Evolutionary conservation across 2,113 vertebrate genomes (phyloP).

Genomic region (Pollachius pollachius): DNA sequence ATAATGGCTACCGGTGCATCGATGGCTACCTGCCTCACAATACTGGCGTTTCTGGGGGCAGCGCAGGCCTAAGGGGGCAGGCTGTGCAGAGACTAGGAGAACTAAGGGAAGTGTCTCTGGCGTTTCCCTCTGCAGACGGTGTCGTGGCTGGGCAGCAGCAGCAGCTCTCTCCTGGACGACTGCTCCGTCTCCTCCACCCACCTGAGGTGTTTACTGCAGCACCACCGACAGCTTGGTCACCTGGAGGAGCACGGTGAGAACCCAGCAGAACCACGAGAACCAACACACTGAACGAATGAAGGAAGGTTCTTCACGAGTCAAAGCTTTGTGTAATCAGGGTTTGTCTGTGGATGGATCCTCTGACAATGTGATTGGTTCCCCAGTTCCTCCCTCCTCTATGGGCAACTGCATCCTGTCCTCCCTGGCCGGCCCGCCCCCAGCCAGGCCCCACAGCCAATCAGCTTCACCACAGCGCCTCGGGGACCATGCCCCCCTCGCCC

Average conservation of each 20-base stretch:
- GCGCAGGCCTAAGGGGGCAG: too few relatives aligned
- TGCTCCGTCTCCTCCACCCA: constrained; percentile 37
- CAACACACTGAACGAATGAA: not conserved
- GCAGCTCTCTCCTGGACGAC: constrained; percentile 37
- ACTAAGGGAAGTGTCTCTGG: too few relatives aligned
- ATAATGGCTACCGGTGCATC: too few relatives aligned
- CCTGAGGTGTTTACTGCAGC: constrained; percentile 57
- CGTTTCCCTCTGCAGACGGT: constrained; percentile 44
- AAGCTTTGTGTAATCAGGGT: too few relatives aligned
- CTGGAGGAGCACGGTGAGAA: constrained; percentile 58
- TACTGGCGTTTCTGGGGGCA: too few relatives aligned
- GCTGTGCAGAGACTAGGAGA: too few relatives aligned
- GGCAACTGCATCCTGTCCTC: constrained; percentile 54
- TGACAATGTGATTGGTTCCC: not conserved
- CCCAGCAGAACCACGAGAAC: too few relatives aligned
- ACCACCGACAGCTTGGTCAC: constrained; percentile 51
- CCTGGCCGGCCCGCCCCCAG: constrained; percentile 27
- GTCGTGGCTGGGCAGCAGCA: constrained; percentile 55
- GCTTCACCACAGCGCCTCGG: not conserved
- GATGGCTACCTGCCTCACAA: too few relatives aligned
- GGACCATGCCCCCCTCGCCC: constrained; percentile 9
- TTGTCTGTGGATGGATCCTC: not conserved
- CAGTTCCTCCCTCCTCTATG: constrained; percentile 56
- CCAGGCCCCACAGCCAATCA: not conserved
- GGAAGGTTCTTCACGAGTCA: too few relatives aligned